Evolutionary conservation across 2,113 vertebrate species (phyloP).

Genomic region (Larimichthys crocea): DNA sequence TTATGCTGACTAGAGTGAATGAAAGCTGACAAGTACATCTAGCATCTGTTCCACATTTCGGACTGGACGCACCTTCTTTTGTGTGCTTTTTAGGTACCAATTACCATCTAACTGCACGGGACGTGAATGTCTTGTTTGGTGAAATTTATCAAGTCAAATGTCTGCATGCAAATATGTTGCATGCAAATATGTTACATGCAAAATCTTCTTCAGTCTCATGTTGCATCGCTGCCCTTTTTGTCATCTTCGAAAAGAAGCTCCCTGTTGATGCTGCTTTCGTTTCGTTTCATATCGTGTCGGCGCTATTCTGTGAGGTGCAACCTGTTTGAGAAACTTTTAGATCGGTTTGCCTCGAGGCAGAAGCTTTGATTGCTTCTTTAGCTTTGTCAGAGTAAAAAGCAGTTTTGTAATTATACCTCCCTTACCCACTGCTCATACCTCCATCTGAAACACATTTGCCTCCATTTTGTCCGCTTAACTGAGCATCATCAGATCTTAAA

Average conservation of each 20-base stretch:
- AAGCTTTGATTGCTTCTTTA: slow-evolving; percentile 7
- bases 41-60: slow-evolving; percentile 21
- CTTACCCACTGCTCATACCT: background rate
- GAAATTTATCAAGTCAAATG: slow-evolving; percentile 6
- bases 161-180: slow-evolving; percentile 7
- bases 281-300: too few species aligned
- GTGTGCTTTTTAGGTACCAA: slow-evolving; percentile 12
- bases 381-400: background rate
- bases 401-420: background rate
- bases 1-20: slow-evolving; percentile 51
- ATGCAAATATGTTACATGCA: slow-evolving; percentile 6
- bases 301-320: background rate
- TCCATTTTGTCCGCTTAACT: background rate
- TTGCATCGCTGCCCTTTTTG: background rate
- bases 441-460: background rate
- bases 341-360: background rate
- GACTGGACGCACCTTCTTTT: background rate
- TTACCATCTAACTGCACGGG: background rate
- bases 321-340: background rate
- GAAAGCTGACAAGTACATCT: slow-evolving; percentile 17
- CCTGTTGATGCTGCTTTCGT: too few species aligned
- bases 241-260: background rate
- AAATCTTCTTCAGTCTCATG: slow-evolving; percentile 12
- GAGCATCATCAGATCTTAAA: slow-evolving; percentile 15
- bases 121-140: background rate